These are phyloP conservation scores for Neoscelio sp. DNA, from an alignment of 2,888 invertebrate genomes.

Conservation along the genomic window DNA sequence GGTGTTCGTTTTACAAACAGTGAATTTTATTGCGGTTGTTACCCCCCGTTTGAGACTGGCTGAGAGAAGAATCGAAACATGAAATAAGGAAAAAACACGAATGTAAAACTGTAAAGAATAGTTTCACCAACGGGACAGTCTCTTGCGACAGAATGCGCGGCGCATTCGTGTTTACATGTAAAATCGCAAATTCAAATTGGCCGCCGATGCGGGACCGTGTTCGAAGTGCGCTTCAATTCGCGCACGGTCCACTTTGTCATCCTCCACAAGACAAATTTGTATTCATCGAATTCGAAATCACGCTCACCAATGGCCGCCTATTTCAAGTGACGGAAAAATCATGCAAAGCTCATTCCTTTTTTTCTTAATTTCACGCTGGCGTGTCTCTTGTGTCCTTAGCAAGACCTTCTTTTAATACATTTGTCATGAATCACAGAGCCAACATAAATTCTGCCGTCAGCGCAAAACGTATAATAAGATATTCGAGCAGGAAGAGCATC, in stretches of 20 bases:
- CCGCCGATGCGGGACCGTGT: constrained; percentile 74
- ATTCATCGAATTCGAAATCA: constrained; percentile 52
- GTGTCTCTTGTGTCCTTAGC: constrained; percentile 4
- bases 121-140: constrained; percentile 72
- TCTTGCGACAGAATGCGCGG: constrained; percentile 67
- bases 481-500: constrained; percentile 43
- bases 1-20: constrained; percentile 73
- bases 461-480: constrained; percentile 50
- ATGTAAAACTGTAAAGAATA: constrained; percentile 75
- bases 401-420: constrained; percentile 46
- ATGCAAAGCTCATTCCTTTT: background rate
- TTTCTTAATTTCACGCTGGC: constrained; percentile 11
- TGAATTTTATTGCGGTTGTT: constrained; percentile 73
- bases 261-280: constrained; percentile 42
- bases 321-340: constrained; percentile 52
- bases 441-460: constrained; percentile 48
- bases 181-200: constrained; percentile 75
- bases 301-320: constrained; percentile 54
- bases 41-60: constrained; percentile 74
- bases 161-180: constrained; percentile 60
- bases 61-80: constrained; percentile 77
- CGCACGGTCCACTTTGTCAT: constrained; percentile 63
- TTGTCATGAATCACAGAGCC: constrained; percentile 58
- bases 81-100: constrained; percentile 79
- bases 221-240: constrained; percentile 74